Percentiles rank a stretch among this genome's conserved stretches.
Conservation (phyloP, 2,888 invertebrate genomes). For the Drosophila parthenogenetica region DNA sequence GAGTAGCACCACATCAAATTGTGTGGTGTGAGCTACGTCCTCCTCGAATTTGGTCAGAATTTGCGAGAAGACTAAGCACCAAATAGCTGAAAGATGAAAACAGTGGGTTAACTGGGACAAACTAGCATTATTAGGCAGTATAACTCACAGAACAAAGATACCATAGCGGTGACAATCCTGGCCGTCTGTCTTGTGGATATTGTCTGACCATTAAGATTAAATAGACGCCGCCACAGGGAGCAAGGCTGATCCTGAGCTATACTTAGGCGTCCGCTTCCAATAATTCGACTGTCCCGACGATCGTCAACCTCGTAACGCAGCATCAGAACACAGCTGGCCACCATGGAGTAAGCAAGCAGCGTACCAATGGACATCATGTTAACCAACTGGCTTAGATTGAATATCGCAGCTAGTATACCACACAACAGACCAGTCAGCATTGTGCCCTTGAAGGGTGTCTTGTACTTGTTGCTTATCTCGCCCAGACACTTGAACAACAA, state of each 20-base stretch:
- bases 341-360: constrained; percentile 90
- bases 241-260: constrained; percentile 57
- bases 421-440: constrained; percentile 91
- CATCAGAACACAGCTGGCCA: constrained; percentile 90
- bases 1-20: constrained; percentile 60
- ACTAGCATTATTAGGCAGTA: background rate
- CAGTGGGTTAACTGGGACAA: background rate
- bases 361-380: constrained; percentile 93
- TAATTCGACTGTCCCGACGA: constrained; percentile 62
- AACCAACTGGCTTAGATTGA: constrained; percentile 89
- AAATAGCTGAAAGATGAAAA: constrained; percentile 64
- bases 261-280: constrained; percentile 60
- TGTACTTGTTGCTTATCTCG: constrained; percentile 89
- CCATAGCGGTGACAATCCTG: constrained; percentile 84
- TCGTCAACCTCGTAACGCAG: constrained; percentile 87
- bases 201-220: constrained; percentile 84
- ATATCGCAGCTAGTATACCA: constrained; percentile 89
- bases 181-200: constrained; percentile 85
- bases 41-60: constrained; percentile 78
- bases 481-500: constrained; percentile 92
- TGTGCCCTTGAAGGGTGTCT: constrained; percentile 92
- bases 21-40: constrained; percentile 51
- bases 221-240: constrained; percentile 80
- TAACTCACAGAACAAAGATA: constrained; percentile 85
- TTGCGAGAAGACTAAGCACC: constrained; percentile 76